phyloP scores from a whole-genome alignment of 2,797 vertebrate species.

The Ispidina picta region DNA sequence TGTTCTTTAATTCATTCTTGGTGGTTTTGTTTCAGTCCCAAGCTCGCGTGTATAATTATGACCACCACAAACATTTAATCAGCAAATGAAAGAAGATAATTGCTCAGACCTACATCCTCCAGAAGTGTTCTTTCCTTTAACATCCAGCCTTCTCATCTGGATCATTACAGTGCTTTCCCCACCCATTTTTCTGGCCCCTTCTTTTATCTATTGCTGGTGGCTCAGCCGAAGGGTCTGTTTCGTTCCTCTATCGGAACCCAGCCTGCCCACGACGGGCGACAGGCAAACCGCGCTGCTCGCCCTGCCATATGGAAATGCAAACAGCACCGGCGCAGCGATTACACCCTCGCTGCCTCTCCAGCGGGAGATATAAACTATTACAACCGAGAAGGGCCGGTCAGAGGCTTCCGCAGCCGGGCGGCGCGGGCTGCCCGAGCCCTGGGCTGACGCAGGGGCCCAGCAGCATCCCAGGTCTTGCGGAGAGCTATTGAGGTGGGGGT shows the following conservation, averaged over 20 bases:
- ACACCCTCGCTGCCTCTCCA: neutral
- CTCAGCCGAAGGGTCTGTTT: too few species aligned
- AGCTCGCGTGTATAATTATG: neutral
- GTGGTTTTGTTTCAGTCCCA: neutral
- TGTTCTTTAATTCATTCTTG: neutral
- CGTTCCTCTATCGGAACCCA: neutral
- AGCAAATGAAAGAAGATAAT: accelerated
- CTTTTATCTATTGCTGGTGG: neutral
- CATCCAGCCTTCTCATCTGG: neutral
- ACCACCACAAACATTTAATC: neutral
- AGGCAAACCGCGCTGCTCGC: neutral
- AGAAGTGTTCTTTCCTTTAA: neutral
- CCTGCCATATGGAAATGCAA: neutral
- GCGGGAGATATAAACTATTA: accelerated
- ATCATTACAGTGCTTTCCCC: neutral
- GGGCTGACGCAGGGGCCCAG: too few species aligned
- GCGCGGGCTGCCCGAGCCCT: accelerated
- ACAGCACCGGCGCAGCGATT: neutral
- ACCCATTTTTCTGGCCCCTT: neutral
- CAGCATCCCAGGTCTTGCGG: neutral
- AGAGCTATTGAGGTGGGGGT: neutral
- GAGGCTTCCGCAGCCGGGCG: too few species aligned
- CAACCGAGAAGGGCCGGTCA: accelerated
- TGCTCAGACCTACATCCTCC: neutral
- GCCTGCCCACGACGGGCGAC: neutral